Evolutionary conservation across 2,797 vertebrate genomes (phyloP).

Genomic region (Rhynchonycteris naso): DNA sequence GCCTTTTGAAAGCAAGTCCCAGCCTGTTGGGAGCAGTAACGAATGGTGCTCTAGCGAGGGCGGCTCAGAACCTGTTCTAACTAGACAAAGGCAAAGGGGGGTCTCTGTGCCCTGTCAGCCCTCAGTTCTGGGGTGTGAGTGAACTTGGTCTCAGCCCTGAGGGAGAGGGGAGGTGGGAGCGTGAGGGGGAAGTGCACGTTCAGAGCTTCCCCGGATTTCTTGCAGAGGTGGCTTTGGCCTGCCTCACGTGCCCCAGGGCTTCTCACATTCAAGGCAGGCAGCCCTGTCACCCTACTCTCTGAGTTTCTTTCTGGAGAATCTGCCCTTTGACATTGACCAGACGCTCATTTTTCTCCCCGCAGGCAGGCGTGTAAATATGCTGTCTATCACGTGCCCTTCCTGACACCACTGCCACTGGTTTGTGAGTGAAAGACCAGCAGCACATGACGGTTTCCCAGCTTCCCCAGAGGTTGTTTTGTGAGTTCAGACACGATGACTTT

Average conservation of each 20-base stretch:
- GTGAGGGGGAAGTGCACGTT: too few species aligned
- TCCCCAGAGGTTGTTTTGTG: neutral
- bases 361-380: neutral
- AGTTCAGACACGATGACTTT: neutral
- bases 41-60: conserved; percentile 63
- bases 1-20: conserved; percentile 77
- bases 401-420: neutral
- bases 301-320: neutral
- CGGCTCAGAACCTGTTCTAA: conserved; percentile 12
- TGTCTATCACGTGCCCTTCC: neutral
- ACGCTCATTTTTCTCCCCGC: neutral
- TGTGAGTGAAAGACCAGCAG: neutral
- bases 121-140: neutral
- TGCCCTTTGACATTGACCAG: neutral
- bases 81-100: neutral
- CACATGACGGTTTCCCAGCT: neutral
- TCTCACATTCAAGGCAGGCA: neutral
- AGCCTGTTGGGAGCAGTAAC: conserved; percentile 65
- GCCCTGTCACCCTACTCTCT: neutral
- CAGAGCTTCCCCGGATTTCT: neutral
- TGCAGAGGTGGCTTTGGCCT: neutral
- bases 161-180: neutral
- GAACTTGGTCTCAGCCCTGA: neutral
- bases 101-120: neutral
- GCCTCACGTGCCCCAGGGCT: neutral